These are phyloP conservation scores for Mormyrops boulengeri DNA, from an alignment of 2,797 vertebrate species.

Conservation along the genomic window DNA sequence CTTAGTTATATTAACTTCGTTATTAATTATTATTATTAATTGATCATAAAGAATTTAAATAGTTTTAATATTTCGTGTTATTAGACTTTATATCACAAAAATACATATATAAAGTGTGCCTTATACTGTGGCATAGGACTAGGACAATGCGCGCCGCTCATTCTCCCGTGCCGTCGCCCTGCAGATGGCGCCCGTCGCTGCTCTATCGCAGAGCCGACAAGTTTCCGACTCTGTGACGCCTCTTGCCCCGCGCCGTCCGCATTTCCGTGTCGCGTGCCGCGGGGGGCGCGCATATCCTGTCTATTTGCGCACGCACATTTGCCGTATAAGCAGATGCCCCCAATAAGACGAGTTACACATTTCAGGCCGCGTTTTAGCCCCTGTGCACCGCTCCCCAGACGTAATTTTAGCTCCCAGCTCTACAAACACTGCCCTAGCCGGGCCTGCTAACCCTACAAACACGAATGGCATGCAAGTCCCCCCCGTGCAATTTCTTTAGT, in stretches of 20 bases:
- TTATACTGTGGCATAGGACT: background rate
- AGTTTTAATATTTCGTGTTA: background rate
- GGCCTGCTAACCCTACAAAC: background rate
- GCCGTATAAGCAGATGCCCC: background rate
- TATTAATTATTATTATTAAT: background rate
- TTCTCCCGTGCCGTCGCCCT: background rate
- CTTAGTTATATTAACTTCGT: background rate
- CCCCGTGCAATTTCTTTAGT: background rate
- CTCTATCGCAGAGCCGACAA: background rate
- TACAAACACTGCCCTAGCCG: background rate
- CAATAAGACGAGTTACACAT: background rate
- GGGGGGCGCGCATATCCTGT: background rate
- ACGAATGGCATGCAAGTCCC: background rate
- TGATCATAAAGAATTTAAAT: background rate
- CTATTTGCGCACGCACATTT: background rate
- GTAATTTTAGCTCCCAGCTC: background rate
- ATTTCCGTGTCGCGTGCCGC: background rate
- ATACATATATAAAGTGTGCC: background rate
- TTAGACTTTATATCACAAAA: background rate
- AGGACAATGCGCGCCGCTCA: background rate
- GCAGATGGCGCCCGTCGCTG: background rate
- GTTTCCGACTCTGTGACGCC: background rate
- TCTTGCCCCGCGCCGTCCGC: background rate
- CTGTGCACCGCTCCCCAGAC: background rate
- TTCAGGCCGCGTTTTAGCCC: background rate